A percentile compares a stretch with the other conserved stretches of the same genome.
These are phyloP conservation scores for Leptinotarsa haldemani DNA, from an alignment of 2,888 invertebrate genomes.

Conservation along the genomic window DNA sequence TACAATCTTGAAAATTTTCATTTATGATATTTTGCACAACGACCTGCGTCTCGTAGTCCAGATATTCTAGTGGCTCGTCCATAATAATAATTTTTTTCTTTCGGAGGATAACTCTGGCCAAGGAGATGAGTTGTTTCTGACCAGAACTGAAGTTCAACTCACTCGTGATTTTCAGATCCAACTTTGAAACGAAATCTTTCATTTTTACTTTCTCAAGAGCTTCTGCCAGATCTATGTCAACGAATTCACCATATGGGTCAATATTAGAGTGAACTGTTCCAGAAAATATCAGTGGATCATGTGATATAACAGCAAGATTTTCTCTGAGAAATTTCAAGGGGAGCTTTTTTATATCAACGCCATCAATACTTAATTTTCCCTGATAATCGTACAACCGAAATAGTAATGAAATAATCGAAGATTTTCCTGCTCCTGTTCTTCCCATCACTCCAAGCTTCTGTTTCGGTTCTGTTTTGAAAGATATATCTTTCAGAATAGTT, in stretches of 20 bases:
- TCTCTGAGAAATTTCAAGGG: conserved; percentile 81
- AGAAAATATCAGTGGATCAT: conserved; percentile 86
- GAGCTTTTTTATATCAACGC: conserved; percentile 74
- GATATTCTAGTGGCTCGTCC: conserved; percentile 70
- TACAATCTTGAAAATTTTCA: conserved; percentile 67
- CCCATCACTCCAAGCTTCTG: conserved; percentile 84
- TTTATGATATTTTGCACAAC: conserved; percentile 68
- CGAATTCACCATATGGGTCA: conserved; percentile 70
- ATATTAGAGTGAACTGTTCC: conserved; percentile 85
- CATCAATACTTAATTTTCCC: conserved; percentile 86
- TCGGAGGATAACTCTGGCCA: conserved; percentile 75
- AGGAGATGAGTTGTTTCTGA: conserved; percentile 77
- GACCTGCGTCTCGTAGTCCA: conserved; percentile 67
- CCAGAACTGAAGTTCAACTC: conserved; percentile 58
- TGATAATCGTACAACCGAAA: conserved; percentile 81
- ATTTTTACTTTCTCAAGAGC: conserved; percentile 74
- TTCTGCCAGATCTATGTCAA: conserved; percentile 82
- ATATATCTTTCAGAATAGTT: conserved; percentile 78
- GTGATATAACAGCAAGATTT: conserved; percentile 84
- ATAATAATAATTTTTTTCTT: conserved; percentile 74
- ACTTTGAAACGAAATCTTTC: conserved; percentile 67
- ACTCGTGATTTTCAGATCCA: conserved; percentile 64
- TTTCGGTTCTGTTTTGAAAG: conserved; percentile 74
- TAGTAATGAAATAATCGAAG: conserved; percentile 79
- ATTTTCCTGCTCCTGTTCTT: conserved; percentile 86